Base-by-base conservation (phyloP, 2,113 vertebrate species). In the Corydoras maculifer region DNA sequence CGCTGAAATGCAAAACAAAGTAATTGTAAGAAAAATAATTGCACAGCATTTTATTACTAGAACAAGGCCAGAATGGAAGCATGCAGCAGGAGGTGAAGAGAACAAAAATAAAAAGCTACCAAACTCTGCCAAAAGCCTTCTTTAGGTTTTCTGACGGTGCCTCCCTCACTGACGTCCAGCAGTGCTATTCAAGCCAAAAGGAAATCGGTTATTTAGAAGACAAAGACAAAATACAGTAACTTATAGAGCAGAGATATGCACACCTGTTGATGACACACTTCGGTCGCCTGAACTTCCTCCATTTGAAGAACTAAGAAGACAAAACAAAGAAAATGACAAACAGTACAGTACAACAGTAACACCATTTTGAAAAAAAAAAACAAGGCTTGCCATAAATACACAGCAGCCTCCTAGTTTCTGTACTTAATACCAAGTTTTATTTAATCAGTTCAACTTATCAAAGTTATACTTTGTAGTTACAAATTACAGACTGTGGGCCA, bases 81-180 rank as follows among this genome's bases (percentile, higher is more conserved):
- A 14, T 12, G 51, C 9, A 14, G 51, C 12, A 57, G 6, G 8
- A 58, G 11, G 9, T n/a, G 30, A 29, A 29, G 13, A 60, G 65
- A 50, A 66, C n/a, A 29, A 50, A 65, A 7, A 64, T 2, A 55
- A 55, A 69, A 12, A 49, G 15, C 53, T 81, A 79, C 79, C 79
- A 72, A 43, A 60, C 66, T 74, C 62, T 77, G 62, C 75, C 79
- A 77, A 66, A 70, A 77, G 8, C 77, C 75, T 51, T 75, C 66
- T 29, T 69, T 72, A 3, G 72, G 50, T 72, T 72, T 73, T 50
- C 66, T 78, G 54, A 5, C 10, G 13, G 14, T 3, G 1, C 9
- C 25, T n/a, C 35, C 50, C 3, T 30, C 57, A 14, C 29, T 35
- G 12, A 30, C 4, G 30, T 69, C 65, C 13, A 58, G 31, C 14